A percentile compares a stretch with the other conserved stretches of the same genome.
phyloP scores from a whole-genome alignment of 1,140 invertebrate species.

The Drosophila rufa region DNA sequence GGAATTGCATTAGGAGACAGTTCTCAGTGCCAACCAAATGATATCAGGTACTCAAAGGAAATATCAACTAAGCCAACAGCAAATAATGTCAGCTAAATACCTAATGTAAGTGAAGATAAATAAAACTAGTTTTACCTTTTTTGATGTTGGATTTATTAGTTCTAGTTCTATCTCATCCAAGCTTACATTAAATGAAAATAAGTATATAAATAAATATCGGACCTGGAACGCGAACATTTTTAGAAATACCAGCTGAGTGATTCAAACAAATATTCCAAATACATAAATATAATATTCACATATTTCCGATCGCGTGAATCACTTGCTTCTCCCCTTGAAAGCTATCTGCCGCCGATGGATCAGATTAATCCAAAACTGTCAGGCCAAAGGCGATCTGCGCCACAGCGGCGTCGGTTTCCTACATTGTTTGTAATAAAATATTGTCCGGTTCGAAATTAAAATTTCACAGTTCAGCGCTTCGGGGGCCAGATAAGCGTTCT shows the following conservation, averaged over 20 bases:
- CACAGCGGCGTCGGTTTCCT: constrained; percentile 42
- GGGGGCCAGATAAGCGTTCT: constrained; percentile 57
- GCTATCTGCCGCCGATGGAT: constrained; percentile 1
- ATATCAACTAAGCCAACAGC: neutral
- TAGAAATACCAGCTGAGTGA: neutral
- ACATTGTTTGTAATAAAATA: constrained; percentile 74
- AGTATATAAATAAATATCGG: too few relatives aligned
- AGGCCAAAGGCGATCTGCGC: constrained; percentile 33
- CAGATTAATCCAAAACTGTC: constrained; percentile 25
- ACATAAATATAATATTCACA: neutral
- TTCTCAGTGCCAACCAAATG: constrained; percentile 13
- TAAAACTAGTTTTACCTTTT: neutral
- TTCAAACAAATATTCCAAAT: too few relatives aligned
- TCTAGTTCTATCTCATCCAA: neutral
- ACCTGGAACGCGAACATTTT: too few relatives aligned
- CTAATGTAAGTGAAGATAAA: constrained; percentile 10
- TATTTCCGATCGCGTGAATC: constrained; percentile 21
- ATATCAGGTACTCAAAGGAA: neutral
- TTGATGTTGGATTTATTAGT: neutral
- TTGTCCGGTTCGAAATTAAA: constrained; percentile 68
- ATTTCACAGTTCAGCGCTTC: constrained; percentile 71
- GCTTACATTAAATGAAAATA: neutral
- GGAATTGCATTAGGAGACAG: constrained; percentile 32
- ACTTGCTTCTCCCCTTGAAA: neutral
- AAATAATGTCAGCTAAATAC: constrained; percentile 18